These are phyloP conservation scores for Alaudala cheleensis DNA, from an alignment of 2,113 vertebrate species.

Conservation along the genomic window DNA sequence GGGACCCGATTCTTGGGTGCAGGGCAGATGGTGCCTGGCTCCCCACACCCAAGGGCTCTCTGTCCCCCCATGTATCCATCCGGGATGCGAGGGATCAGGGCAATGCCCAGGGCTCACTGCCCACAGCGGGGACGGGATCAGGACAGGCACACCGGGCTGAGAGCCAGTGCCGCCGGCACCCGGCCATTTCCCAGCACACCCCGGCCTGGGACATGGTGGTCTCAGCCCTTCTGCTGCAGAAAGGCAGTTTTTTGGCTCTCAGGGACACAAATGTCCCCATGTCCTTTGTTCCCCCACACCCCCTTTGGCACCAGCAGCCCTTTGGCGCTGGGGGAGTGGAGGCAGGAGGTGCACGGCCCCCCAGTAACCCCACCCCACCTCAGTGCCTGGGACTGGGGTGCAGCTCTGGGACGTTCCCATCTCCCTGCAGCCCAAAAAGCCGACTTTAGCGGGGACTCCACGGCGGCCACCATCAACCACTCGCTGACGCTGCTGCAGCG, in stretches of 20 bases:
- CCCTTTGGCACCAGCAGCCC: neutral
- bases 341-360: neutral
- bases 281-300: neutral
- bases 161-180: neutral
- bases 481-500: slow-evolving; percentile 82
- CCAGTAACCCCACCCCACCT: rapidly evolving
- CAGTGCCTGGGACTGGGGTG: neutral
- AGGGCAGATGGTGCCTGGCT: neutral
- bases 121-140: neutral
- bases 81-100: rapidly evolving
- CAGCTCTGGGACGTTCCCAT: neutral
- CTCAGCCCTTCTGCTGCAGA: neutral
- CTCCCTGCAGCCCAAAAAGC: slow-evolving; percentile 75
- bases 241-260: slow-evolving; percentile 8
- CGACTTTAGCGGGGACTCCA: slow-evolving; percentile 63
- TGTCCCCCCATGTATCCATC: rapidly evolving
- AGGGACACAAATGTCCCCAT: neutral
- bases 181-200: slow-evolving; percentile 46
- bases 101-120: neutral
- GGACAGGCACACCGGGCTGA: neutral
- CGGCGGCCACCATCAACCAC: slow-evolving; percentile 80
- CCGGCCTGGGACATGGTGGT: slow-evolving; percentile 19
- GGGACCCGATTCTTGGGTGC: rapidly evolving
- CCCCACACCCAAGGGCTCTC: rapidly evolving
- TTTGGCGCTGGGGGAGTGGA: neutral